phyloP scores from a whole-genome alignment of 2,797 vertebrate genomes.

The Sardinella longiceps region DNA sequence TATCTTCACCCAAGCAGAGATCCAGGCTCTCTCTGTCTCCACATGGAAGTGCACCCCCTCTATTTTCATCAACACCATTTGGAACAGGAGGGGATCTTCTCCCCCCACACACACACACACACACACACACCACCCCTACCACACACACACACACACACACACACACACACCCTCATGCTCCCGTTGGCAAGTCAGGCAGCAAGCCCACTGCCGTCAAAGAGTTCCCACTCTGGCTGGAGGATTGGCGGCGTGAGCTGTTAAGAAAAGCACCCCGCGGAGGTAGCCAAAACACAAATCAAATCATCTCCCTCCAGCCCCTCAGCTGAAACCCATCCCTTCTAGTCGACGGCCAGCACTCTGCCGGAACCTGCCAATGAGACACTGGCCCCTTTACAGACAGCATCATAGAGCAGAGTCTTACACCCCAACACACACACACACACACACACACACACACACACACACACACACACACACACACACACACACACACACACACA shows the following conservation, averaged over 20 bases:
- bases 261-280: slow-evolving; percentile 14
- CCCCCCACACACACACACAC: too few species aligned
- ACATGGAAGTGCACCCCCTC: background rate
- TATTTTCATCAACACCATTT: slow-evolving; percentile 12
- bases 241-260: background rate
- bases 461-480: too few species aligned
- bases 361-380: slow-evolving; percentile 5
- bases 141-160: background rate
- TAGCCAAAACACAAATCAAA: slow-evolving; percentile 23
- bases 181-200: background rate
- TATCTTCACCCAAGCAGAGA: background rate
- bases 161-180: background rate
- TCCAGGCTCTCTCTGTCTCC: background rate
- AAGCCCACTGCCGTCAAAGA: slow-evolving; percentile 15
- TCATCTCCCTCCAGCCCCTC: slow-evolving; percentile 14
- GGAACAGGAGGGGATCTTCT: background rate
- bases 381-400: slow-evolving; percentile 14
- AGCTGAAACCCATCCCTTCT: slow-evolving; percentile 15
- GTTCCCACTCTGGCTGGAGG: slow-evolving; percentile 18
- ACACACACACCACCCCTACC: background rate
- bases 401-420: background rate
- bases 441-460: too few species aligned
- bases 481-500: too few species aligned
- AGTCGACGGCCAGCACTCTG: slow-evolving; percentile 5
- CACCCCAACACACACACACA: too few species aligned